These are phyloP conservation scores for Apolygus lucorum DNA, from an alignment of 1,140 invertebrate genomes.

Conservation along the genomic window DNA sequence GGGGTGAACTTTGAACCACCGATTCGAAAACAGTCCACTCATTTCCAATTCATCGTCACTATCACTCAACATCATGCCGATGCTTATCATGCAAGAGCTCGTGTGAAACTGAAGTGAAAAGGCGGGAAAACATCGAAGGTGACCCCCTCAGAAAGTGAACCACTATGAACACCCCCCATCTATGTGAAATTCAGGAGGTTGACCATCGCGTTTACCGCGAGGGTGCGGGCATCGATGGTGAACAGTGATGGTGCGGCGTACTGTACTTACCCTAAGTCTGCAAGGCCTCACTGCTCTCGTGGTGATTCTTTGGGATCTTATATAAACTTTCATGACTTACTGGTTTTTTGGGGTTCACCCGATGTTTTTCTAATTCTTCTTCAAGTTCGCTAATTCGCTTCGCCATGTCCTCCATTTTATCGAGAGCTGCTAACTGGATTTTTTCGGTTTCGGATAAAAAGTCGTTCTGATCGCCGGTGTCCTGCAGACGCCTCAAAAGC, in stretches of 20 bases:
- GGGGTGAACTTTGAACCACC: too few species aligned
- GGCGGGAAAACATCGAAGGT: too few species aligned
- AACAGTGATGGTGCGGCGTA: background rate
- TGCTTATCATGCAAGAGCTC: too few species aligned
- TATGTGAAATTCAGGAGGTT: too few species aligned
- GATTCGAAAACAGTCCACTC: too few species aligned
- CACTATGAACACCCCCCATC: too few species aligned
- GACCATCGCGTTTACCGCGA: too few species aligned
- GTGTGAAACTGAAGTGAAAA: too few species aligned
- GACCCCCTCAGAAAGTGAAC: too few species aligned
- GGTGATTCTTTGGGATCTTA: background rate
- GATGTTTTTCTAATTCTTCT: background rate
- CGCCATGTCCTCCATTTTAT: conserved; percentile 11
- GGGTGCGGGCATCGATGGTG: too few species aligned
- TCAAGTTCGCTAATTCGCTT: background rate
- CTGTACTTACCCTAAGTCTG: background rate
- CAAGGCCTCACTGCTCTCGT: background rate
- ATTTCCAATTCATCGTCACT: too few species aligned
- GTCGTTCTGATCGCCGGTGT: background rate
- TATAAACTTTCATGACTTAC: background rate
- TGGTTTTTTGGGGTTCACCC: background rate
- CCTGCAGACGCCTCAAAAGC: background rate
- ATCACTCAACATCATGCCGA: too few species aligned
- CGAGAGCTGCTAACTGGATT: background rate
- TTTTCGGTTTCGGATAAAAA: conserved; percentile 9